Evolutionary conservation across 2,113 vertebrate genomes (phyloP).

Genomic region (Blennius ocellaris): DNA sequence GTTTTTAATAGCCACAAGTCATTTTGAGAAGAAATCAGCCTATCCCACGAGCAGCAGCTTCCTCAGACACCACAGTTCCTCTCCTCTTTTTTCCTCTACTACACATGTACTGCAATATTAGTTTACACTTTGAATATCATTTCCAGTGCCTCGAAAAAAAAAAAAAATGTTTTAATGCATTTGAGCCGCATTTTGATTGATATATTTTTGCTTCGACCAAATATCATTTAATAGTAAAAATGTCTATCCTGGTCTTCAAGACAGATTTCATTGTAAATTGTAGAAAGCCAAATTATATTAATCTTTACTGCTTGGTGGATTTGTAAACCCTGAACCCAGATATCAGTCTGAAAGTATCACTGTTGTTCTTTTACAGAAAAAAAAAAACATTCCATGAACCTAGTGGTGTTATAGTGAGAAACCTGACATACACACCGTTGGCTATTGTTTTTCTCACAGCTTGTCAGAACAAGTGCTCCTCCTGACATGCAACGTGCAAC

Average conservation of each 20-base stretch:
- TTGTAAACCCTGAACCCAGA: not conserved
- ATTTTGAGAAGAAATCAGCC: not conserved
- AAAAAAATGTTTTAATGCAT: too few species aligned
- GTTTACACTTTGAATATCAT: slow-evolving; percentile 1
- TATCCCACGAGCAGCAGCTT: not conserved
- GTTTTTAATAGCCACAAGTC: not conserved
- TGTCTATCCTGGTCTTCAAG: too few species aligned
- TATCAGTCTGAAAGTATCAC: not conserved
- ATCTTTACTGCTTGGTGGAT: too few species aligned
- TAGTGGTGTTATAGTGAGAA: not conserved
- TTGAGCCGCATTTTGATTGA: too few species aligned
- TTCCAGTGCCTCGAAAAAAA: too few species aligned
- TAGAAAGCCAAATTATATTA: too few species aligned
- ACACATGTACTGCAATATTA: not conserved
- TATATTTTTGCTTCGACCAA: too few species aligned
- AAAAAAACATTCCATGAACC: not conserved
- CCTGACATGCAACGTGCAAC: not conserved
- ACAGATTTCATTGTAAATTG: too few species aligned
- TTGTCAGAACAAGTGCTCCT: slow-evolving; percentile 24
- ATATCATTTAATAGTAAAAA: too few species aligned
- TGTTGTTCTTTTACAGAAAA: not conserved
- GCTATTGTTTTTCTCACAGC: not conserved
- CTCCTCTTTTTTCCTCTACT: not conserved
- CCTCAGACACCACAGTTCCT: not conserved
- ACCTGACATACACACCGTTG: not conserved